These are phyloP conservation scores for Odontomyia ornata DNA, from an alignment of 2,888 invertebrate genomes.

Conservation along the genomic window DNA sequence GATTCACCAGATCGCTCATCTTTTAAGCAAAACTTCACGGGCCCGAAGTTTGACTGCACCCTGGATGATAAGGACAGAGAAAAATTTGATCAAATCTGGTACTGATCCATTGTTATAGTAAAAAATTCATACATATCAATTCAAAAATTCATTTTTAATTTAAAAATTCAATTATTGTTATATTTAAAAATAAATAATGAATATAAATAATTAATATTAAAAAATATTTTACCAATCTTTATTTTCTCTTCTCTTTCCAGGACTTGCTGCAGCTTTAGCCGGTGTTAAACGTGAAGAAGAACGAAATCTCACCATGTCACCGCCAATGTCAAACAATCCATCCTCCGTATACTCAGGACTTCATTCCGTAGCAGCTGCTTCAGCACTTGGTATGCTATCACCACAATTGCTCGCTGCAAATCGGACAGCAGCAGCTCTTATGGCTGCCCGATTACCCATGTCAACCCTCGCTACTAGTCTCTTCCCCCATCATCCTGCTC, in stretches of 20 bases:
- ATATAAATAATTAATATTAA: too few relatives aligned
- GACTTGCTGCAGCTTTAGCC: constrained; percentile 63
- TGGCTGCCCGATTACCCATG: constrained; percentile 63
- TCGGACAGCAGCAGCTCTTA: constrained; percentile 62
- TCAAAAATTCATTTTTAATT: too few relatives aligned
- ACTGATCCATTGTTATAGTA: too few relatives aligned
- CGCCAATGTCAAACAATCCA: constrained; percentile 61
- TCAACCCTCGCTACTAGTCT: constrained; percentile 59
- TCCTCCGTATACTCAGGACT: constrained; percentile 60
- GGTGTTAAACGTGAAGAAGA: constrained; percentile 63
- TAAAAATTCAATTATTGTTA: too few relatives aligned
- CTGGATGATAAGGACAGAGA: too few relatives aligned
- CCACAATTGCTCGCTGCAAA: constrained; percentile 61
- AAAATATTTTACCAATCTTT: background rate
- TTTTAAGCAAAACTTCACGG: too few relatives aligned
- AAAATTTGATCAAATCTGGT: too few relatives aligned
- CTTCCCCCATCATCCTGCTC: constrained; percentile 62
- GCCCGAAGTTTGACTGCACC: too few relatives aligned
- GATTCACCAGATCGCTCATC: too few relatives aligned
- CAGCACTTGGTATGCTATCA: constrained; percentile 63
- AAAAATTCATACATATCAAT: too few relatives aligned
- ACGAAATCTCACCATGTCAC: constrained; percentile 60
- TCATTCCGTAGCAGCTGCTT: constrained; percentile 61
- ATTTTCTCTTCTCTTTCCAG: constrained; percentile 51
- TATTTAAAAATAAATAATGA: too few relatives aligned